Conservation (phyloP, 2,797 vertebrate species). For the Myotis pilosus region DNA sequence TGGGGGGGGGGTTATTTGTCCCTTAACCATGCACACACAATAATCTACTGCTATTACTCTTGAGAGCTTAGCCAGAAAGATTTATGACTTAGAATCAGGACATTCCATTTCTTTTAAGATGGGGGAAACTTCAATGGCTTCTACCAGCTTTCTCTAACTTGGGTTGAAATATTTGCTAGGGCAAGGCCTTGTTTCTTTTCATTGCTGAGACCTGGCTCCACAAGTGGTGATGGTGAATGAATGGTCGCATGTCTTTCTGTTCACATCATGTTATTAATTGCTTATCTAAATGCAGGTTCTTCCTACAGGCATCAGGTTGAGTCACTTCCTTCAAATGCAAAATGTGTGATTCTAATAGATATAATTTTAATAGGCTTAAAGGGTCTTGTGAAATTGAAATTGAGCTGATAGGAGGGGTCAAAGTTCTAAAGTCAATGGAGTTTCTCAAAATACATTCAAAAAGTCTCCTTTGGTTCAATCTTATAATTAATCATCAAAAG, state of each 20-base stretch:
- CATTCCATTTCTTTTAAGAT: slow-evolving; percentile 24
- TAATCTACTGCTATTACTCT: not conserved
- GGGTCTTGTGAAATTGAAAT: not conserved
- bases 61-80: not conserved
- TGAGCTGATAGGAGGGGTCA: not conserved
- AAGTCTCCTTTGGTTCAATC: not conserved
- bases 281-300: not conserved
- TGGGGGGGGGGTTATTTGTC: not conserved
- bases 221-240: not conserved
- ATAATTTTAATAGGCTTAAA: too few relatives aligned
- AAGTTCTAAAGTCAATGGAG: not conserved
- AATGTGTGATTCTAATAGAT: too few relatives aligned
- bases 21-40: slow-evolving; percentile 14
- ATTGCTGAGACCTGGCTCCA: not conserved
- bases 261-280: not conserved
- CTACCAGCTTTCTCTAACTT: not conserved
- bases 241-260: not conserved
- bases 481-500: not conserved
- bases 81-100: slow-evolving; percentile 43
- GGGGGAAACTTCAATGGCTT: not conserved
- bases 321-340: not conserved
- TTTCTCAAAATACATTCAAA: not conserved
- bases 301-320: not conserved
- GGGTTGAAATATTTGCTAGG: slow-evolving; percentile 1
- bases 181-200: not conserved